Evolutionary conservation across 2,888 invertebrate genomes (phyloP), one percentile per base, ranked within the genome.

Genomic region (Ophion slaviceki): DNA sequence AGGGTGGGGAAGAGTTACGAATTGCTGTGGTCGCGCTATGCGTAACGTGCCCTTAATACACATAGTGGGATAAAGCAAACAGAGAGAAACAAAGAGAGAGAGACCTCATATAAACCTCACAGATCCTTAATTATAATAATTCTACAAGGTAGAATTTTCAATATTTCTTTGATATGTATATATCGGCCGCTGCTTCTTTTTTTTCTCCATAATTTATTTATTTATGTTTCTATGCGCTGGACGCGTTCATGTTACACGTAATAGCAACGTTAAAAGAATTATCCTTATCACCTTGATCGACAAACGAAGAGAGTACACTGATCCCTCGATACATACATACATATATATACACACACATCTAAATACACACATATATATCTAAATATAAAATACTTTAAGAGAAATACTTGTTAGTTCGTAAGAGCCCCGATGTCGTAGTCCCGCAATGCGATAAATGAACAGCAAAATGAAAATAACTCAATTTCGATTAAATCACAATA

Each of bases 161-260:
- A 40, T 83, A 78, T 61, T 57, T 70, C 75, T 84, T 84, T 70
- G 83, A 17, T 64, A 88, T 88, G 88, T 91, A 91, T 91, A 92
- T 88, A 90, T 89, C 86, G 89, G 89, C 89, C 91, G 89, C 82
- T 74, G 45, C 75, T 80, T 45, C 32, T 76, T 77, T 80, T 80
- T 83, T 70, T 81, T 59, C 74, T 83, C 66, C 68, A 90, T 92
- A 83, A 92, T 92, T 92, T 92, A 92, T 92, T 92, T 92, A 92
- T 92, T 92, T 92, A 91, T 92, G 91, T 92, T 92, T 92, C 90
- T 90, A 91, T 92, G 92, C 93, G 93, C 93, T 93, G 93, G 93
- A 92, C 93, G 93, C 92, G 91, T 92, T 88, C 89, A 91, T 90
- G 89, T 91, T 91, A 90, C 90, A 85, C 86, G 77, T 86, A 79